Conservation (phyloP, 1,140 invertebrate genomes). For the Cardiocondyla obscurior region DNA sequence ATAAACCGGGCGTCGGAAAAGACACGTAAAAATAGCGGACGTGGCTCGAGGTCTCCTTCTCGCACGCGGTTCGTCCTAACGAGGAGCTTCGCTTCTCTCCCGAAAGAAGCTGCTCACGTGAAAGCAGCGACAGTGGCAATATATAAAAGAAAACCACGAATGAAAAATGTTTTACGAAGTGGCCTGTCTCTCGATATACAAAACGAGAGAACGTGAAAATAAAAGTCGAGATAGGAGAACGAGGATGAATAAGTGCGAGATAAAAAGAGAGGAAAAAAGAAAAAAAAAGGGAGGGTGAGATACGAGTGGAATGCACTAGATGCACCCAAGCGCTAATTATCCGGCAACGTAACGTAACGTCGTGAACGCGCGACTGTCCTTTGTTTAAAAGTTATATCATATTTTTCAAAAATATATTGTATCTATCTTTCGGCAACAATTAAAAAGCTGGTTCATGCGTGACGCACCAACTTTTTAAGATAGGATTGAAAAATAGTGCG, state of each 20-base stretch:
- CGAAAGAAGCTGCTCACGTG: background rate
- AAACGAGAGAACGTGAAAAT: background rate
- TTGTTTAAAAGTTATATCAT: background rate
- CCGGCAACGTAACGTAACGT: background rate
- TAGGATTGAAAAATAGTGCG: too few relatives aligned
- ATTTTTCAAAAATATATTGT: background rate
- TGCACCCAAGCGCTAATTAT: background rate
- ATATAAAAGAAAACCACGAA: background rate
- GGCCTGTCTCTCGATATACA: background rate
- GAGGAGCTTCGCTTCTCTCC: background rate
- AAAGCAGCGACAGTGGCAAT: background rate
- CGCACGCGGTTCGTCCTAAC: background rate
- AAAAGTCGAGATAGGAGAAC: too few relatives aligned
- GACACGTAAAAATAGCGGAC: conserved; percentile 22
- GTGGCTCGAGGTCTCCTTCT: background rate
- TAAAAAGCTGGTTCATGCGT: too few relatives aligned
- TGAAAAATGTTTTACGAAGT: background rate
- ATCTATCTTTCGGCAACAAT: too few relatives aligned
- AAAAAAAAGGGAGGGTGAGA: background rate
- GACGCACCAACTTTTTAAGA: too few relatives aligned
- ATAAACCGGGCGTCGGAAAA: conserved; percentile 7
- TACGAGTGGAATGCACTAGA: background rate
- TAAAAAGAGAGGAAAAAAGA: background rate
- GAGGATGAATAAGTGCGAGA: background rate
- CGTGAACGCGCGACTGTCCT: background rate